Evolutionary conservation across 2,888 invertebrate species (phyloP).

Genomic region (Andrena trimmerana): DNA sequence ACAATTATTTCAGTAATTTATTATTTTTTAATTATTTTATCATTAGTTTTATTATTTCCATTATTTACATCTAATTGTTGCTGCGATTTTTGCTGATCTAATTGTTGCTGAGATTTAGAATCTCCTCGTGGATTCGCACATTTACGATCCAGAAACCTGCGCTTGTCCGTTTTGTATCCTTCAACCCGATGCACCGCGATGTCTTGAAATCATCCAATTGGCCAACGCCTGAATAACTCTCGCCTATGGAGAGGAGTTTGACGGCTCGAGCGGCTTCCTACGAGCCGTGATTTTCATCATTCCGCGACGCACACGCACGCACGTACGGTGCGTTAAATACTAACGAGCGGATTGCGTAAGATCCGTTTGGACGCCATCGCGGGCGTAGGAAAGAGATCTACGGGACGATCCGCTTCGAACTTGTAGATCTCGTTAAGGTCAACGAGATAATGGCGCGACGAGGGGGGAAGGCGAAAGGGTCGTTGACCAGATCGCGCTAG

Average conservation of each 20-base stretch:
- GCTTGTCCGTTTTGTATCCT: not conserved
- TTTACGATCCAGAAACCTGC: too few relatives aligned
- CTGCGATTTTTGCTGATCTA: too few relatives aligned
- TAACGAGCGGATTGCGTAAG: constrained; percentile 60
- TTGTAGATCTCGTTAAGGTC: constrained; percentile 69
- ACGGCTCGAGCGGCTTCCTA: constrained; percentile 30
- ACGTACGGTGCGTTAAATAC: constrained; percentile 29
- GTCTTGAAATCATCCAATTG: not conserved
- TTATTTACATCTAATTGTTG: too few relatives aligned
- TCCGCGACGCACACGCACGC: constrained; percentile 18
- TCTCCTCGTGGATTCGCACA: too few relatives aligned
- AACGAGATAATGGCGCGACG: constrained; percentile 65
- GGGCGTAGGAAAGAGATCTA: constrained; percentile 52
- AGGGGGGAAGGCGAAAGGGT: constrained; percentile 43
- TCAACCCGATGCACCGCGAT: too few relatives aligned
- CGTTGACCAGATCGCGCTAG: constrained; percentile 52
- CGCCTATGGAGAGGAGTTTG: not conserved
- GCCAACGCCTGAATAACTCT: not conserved
- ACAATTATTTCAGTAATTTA: too few relatives aligned
- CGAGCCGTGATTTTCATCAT: constrained; percentile 35
- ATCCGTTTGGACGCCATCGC: constrained; percentile 47
- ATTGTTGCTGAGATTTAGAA: too few relatives aligned
- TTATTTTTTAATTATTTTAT: too few relatives aligned
- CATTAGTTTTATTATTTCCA: too few relatives aligned
- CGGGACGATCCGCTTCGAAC: constrained; percentile 51